These are phyloP conservation scores for Columba janthina DNA, from an alignment of 2,113 vertebrate species.

Conservation along the genomic window DNA sequence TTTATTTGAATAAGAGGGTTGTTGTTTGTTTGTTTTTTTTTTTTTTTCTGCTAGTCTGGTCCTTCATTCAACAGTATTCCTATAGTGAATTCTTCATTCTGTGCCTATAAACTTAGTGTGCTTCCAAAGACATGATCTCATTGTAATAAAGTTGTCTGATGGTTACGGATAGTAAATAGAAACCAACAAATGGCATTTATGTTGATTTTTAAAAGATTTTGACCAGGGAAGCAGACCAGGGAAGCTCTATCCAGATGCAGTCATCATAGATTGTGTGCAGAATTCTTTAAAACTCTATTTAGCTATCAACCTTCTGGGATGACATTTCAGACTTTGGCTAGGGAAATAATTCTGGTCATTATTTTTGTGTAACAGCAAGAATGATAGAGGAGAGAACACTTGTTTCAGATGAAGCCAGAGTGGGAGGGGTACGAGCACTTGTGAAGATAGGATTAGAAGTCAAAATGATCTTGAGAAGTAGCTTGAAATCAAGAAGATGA, in stretches of 20 bases:
- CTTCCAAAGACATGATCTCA: background rate
- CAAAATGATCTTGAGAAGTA: slow-evolving; percentile 6
- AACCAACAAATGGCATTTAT: background rate
- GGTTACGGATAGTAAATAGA: background rate
- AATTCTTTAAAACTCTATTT: background rate
- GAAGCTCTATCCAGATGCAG: background rate
- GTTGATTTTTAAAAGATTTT: background rate
- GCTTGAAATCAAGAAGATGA: background rate
- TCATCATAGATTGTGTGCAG: background rate
- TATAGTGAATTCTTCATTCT: background rate
- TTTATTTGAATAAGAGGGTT: background rate
- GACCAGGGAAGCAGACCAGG: background rate
- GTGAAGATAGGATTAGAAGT: background rate
- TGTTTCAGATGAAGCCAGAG: background rate
- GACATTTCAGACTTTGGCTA: background rate
- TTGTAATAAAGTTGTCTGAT: background rate
- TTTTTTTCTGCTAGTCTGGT: background rate
- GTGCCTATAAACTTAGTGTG: background rate
- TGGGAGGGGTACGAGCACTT: background rate
- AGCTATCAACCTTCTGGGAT: background rate
- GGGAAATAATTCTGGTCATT: background rate
- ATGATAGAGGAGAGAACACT: background rate
- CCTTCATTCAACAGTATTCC: background rate
- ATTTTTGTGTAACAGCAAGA: background rate
- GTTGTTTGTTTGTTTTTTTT: no score